phyloP scores from a whole-genome alignment of 2,888 invertebrate species.

The Limnephilus lunatus region DNA sequence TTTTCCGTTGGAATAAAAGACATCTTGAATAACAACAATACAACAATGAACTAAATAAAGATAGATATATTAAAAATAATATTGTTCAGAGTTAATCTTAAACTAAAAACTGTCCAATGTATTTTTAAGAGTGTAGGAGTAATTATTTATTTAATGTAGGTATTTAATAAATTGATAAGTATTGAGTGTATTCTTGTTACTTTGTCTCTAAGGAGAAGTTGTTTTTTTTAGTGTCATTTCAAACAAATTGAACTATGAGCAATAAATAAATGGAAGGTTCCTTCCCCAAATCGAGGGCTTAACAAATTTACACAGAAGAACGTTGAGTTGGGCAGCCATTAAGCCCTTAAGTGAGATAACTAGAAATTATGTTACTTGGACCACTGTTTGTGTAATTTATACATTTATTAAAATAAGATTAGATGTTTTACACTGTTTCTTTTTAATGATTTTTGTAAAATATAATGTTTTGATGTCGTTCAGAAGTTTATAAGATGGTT shows the following conservation, averaged over 20 bases:
- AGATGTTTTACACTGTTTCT: constrained; percentile 16
- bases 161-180: background rate
- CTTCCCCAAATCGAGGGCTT: background rate
- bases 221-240: background rate
- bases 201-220: background rate
- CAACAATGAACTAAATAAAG: background rate
- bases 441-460: constrained; percentile 12
- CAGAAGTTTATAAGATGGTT: constrained; percentile 12
- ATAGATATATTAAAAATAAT: background rate
- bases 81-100: constrained; percentile 16
- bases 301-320: background rate
- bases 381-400: constrained; percentile 41
- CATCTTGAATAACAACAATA: background rate
- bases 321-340: background rate
- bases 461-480: background rate
- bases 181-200: background rate
- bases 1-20: background rate
- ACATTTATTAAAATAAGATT: constrained; percentile 28
- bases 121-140: background rate
- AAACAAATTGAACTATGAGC: constrained; percentile 33
- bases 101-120: constrained; percentile 23
- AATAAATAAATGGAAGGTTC: constrained; percentile 44
- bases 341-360: background rate
- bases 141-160: constrained; percentile 3
- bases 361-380: constrained; percentile 38